A percentile compares a stretch with the other conserved stretches of the same genome.
Conservation (phyloP, 2,797 vertebrate species). For the Geotrypetes seraphini region DNA sequence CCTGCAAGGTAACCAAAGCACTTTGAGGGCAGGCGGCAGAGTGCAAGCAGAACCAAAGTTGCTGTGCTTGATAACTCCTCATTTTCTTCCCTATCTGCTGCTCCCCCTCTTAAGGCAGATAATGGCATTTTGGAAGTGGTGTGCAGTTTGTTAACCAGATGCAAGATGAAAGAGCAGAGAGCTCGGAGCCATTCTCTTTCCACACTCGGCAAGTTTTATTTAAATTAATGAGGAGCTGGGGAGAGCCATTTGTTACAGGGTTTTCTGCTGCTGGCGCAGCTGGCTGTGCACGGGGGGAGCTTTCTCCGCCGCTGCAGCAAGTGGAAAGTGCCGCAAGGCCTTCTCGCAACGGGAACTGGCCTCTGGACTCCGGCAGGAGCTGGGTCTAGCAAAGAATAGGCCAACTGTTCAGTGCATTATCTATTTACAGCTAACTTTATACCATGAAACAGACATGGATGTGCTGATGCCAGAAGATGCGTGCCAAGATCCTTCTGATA, state of each 20-base stretch:
- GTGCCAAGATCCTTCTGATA: too few relatives aligned
- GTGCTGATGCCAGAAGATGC: too few relatives aligned
- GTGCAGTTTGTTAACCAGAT: conserved; percentile 1
- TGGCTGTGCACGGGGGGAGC: background rate
- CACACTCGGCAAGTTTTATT: background rate
- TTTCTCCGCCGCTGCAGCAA: background rate
- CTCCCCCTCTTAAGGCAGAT: background rate
- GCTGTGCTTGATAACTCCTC: background rate
- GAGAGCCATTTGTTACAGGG: background rate
- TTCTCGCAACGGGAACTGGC: too few relatives aligned
- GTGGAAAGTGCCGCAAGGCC: too few relatives aligned
- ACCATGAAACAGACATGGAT: too few relatives aligned
- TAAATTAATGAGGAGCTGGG: background rate
- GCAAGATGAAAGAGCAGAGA: background rate
- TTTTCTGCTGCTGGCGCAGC: background rate
- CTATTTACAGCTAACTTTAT: too few relatives aligned
- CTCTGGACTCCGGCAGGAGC: too few relatives aligned
- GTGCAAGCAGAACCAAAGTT: background rate
- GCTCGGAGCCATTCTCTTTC: background rate
- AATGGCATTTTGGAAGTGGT: background rate
- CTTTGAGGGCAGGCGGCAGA: too few relatives aligned
- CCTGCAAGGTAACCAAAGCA: too few relatives aligned
- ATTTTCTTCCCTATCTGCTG: background rate
- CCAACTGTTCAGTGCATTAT: too few relatives aligned
- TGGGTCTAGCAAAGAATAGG: too few relatives aligned